phyloP scores from a whole-genome alignment of 2,113 vertebrate species.

The Elgaria multicarinata region DNA sequence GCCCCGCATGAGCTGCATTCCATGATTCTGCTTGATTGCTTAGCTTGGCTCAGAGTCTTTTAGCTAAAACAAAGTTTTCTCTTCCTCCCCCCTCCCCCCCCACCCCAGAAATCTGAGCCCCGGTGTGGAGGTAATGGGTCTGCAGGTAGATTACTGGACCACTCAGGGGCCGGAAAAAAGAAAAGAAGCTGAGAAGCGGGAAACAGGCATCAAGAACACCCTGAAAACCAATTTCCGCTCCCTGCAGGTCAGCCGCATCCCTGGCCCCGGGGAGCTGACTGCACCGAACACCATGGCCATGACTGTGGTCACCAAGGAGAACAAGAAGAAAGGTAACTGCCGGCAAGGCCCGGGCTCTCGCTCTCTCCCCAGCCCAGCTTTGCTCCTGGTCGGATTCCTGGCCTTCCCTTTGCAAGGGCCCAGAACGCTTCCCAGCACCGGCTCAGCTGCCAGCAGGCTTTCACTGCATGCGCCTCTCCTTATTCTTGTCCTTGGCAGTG shows the following conservation, averaged over 20 bases:
- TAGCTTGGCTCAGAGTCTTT: neutral
- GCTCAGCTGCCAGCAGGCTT: neutral
- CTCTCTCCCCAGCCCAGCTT: neutral
- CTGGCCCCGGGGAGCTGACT: conserved; percentile 84
- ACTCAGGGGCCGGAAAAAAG: conserved; percentile 84
- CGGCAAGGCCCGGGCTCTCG: neutral
- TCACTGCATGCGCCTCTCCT: no score
- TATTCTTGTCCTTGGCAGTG: conserved; percentile 70
- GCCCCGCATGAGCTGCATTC: neutral
- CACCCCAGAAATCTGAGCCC: conserved; percentile 80
- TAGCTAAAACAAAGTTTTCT: neutral
- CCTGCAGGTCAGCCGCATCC: conserved; percentile 90
- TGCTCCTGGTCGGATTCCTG: neutral
- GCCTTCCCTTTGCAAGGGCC: neutral
- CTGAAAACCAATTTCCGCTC: conserved; percentile 95
- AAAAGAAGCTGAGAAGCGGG: conserved; percentile 83
- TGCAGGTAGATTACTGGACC: conserved; percentile 95
- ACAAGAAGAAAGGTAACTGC: conserved; percentile 87
- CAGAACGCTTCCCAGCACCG: neutral
- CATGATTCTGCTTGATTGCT: neutral
- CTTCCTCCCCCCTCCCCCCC: no score
- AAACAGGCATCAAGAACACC: conserved; percentile 87
- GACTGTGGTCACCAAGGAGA: conserved; percentile 95
- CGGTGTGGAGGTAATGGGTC: conserved; percentile 91
- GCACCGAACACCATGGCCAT: conserved; percentile 91